Evolutionary conservation across 2,888 invertebrate species (phyloP), one percentile per base, ranked within the genome.

Genomic region (Phasia obesa): DNA sequence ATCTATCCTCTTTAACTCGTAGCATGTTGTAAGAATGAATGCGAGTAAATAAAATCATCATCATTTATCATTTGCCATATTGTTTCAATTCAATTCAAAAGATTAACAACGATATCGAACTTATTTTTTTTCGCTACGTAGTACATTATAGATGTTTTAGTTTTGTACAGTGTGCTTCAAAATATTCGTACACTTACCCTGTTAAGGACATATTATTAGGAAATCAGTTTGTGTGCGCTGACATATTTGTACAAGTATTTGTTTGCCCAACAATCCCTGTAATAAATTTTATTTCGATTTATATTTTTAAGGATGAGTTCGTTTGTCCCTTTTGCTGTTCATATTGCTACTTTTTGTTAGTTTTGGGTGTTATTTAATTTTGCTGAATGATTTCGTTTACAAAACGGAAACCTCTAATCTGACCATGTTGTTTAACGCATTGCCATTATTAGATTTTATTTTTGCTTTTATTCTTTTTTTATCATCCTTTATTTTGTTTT

Each of bases 41-140:
- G 51, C 21, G 62, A 69, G 55, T 31, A 71, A 70, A 80, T 73
- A 65, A 85, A 88, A 87, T 87, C 87, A 88, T 86, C 87, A 88
- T 89, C 89, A 89, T 89, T 89, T 89, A 89, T 89, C 89, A 89
- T 88, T 89, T 87, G 88, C 88, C 89, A 89, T 89, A 89, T 89
- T 89, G 89, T 89, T 87, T 71, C 87, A 88, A 86, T 85, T 87
- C 85, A 77, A 77, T 83, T 59, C 75, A 42, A 23, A 80, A 87
- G 89, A 89, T 89, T 89, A 89, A 86, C 87, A 87, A 88, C 87
- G 86, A 62, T 87, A 86, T 85, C 87, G 88, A 88, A 88, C 86
- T 87, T 87, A 88, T 88, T 89, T 35, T 89, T 35, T 88, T 86
- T 88, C 88, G 89, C 87, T 88, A 87, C 88, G 86, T 67, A 77